Evolutionary conservation across 2,888 invertebrate genomes (phyloP).

Genomic region (Hemistola chrysoprasaria): DNA sequence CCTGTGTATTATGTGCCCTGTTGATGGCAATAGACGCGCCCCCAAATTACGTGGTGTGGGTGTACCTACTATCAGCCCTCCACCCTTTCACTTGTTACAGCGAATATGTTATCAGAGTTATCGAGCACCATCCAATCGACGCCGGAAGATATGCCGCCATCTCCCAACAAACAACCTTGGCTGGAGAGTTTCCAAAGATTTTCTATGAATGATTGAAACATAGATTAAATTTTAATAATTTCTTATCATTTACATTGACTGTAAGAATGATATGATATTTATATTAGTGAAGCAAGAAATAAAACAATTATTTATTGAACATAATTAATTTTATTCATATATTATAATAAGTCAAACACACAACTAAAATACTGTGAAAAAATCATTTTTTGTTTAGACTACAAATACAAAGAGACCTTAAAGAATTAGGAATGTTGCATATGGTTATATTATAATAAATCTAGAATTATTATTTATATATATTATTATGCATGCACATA

Average conservation of each 20-base stretch:
- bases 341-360: slow-evolving; percentile 2
- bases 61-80: too few species aligned
- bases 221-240: slow-evolving; percentile 1
- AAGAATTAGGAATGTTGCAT: too few species aligned
- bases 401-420: too few species aligned
- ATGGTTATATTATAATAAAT: too few species aligned
- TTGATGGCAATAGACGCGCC: too few species aligned
- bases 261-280: slow-evolving; percentile 2
- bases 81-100: slow-evolving; percentile 46
- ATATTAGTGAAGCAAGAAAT: slow-evolving; percentile 8
- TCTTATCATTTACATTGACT: slow-evolving; percentile 1
- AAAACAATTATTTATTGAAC: slow-evolving; percentile 7
- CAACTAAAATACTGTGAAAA: slow-evolving; percentile 6
- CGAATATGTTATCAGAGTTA: slow-evolving; percentile 60
- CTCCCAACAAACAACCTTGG: slow-evolving; percentile 56
- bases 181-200: slow-evolving; percentile 57
- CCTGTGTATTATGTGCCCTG: too few species aligned
- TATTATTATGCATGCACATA: too few species aligned
- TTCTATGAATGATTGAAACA: slow-evolving; percentile 52
- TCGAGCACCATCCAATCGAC: slow-evolving; percentile 48
- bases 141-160: slow-evolving; percentile 55
- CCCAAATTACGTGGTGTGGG: too few species aligned
- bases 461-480: too few species aligned
- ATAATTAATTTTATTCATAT: slow-evolving; percentile 4
- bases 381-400: too few species aligned